Conservation (phyloP, 2,113 vertebrate species). For the Bombycilla garrulus region DNA sequence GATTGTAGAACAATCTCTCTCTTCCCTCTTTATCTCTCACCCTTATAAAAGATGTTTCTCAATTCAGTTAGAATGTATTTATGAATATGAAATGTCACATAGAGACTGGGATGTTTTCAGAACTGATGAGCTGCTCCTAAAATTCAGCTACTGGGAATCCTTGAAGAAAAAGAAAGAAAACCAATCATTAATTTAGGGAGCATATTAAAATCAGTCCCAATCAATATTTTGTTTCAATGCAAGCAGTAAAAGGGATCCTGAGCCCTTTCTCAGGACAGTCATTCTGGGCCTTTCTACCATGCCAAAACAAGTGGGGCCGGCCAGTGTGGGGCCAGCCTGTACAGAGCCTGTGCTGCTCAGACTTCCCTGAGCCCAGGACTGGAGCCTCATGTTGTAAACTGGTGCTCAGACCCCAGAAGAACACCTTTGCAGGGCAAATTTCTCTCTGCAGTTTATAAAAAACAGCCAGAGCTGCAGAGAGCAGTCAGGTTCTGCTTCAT, state of each 20-base stretch:
- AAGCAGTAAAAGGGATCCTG: not conserved
- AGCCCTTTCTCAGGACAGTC: not conserved
- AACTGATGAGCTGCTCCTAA: not conserved
- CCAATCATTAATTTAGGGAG: not conserved
- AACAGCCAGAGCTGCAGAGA: not conserved
- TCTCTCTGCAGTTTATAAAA: not conserved
- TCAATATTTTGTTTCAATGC: not conserved
- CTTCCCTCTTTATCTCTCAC: not conserved
- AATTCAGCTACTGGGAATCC: not conserved
- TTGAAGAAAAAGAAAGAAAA: not conserved
- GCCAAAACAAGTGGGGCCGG: not conserved
- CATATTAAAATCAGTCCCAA: not conserved
- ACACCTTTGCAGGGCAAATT: not conserved
- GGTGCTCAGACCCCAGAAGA: not conserved
- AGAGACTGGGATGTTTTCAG: not conserved
- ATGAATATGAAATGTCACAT: not conserved
- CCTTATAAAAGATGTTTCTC: not conserved
- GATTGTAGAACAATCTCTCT: not conserved
- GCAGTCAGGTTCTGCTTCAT: slow-evolving; percentile 17
- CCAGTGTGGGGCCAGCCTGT: not conserved
- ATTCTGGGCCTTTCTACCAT: not conserved
- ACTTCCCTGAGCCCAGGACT: not conserved
- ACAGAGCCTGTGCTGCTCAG: not conserved
- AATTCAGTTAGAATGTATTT: not conserved
- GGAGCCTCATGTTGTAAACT: not conserved